A percentile compares a stretch with the other conserved stretches of the same genome.
phyloP scores from a whole-genome alignment of 2,113 vertebrate species.

The Lagopus muta region DNA sequence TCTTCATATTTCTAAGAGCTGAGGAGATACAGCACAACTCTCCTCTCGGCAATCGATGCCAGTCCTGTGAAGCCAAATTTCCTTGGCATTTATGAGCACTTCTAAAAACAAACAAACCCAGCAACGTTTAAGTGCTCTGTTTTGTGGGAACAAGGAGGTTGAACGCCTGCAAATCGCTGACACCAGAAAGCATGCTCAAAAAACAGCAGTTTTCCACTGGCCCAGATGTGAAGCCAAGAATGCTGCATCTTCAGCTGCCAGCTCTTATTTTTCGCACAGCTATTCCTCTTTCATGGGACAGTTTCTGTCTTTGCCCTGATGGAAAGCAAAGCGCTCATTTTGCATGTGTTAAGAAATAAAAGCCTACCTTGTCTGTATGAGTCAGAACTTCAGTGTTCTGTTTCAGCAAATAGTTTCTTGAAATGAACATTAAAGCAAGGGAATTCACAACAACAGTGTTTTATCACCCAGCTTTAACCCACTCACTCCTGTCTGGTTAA shows the following conservation, averaged over 20 bases:
- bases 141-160: not conserved
- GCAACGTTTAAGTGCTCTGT: not conserved
- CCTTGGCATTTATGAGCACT: accelerated
- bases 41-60: not conserved
- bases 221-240: not conserved
- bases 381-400: not conserved
- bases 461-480: not conserved
- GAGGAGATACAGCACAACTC: not conserved
- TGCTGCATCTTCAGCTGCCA: not conserved
- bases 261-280: not conserved
- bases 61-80: accelerated
- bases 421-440: not conserved
- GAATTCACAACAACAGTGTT: not conserved
- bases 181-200: not conserved
- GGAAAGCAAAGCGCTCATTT: not conserved
- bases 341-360: not conserved
- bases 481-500: not conserved
- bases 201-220: not conserved
- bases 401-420: not conserved
- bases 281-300: not conserved
- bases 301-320: not conserved
- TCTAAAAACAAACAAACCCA: not conserved
- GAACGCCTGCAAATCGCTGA: not conserved
- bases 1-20: not conserved
- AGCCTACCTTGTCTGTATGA: not conserved